Percentiles rank a stretch among this genome's conserved stretches.
Conservation (phyloP, 2,113 vertebrate genomes). For the Paracanthobrama guichenoti region DNA sequence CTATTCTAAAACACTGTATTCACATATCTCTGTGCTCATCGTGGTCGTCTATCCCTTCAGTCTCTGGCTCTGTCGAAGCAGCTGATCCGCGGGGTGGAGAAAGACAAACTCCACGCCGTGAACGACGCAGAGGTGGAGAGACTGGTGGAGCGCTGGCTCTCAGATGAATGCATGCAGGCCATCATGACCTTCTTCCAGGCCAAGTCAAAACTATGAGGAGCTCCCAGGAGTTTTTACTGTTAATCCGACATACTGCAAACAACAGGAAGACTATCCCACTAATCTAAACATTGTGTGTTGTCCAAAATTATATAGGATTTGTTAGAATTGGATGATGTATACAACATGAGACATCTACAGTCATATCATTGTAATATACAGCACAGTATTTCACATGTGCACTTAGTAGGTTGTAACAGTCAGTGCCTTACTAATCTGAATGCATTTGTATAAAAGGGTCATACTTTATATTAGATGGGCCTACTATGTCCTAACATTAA, state of each 20-base stretch:
- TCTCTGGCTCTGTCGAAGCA: conserved; percentile 84
- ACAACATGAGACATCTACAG: not conserved
- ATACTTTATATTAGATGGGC: no score
- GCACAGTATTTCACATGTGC: not conserved
- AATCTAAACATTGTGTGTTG: not conserved
- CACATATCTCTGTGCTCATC: not conserved
- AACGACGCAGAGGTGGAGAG: conserved; percentile 81
- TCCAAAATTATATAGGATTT: not conserved
- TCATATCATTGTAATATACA: not conserved
- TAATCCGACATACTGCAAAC: not conserved
- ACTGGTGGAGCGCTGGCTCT: conserved; percentile 79
- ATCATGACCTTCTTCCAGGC: conserved; percentile 83
- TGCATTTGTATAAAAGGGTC: not conserved
- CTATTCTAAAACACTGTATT: not conserved
- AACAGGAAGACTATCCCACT: not conserved
- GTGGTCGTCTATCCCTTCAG: conserved; percentile 65
- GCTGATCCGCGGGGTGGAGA: conserved; percentile 79
- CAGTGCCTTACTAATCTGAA: conserved; percentile 24
- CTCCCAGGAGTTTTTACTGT: not conserved
- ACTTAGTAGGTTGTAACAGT: not conserved
- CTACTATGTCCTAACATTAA: no score
- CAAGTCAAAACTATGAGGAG: conserved; percentile 79
- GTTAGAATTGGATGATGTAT: not conserved
- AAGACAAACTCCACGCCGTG: conserved; percentile 77
- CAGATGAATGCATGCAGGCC: conserved; percentile 83